Conservation (phyloP, 2,888 invertebrate species). For the Drosophila diplacantha region DNA sequence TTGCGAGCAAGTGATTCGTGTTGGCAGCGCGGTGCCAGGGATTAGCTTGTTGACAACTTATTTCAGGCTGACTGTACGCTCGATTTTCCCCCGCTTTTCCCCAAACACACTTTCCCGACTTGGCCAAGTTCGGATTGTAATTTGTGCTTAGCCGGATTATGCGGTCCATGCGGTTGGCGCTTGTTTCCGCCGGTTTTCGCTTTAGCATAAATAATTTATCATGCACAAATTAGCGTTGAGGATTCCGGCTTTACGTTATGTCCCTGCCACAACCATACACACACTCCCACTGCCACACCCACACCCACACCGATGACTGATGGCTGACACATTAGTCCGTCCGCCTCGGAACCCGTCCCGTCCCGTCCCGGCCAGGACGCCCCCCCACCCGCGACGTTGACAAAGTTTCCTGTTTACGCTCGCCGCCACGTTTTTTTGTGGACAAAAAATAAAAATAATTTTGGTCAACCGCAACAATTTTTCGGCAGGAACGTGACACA, state of each 20-base stretch:
- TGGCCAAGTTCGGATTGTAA: conserved; percentile 40
- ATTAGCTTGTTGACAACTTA: conserved; percentile 48
- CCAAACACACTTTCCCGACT: conserved; percentile 2
- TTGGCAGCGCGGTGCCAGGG: conserved; percentile 44
- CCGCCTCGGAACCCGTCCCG: conserved; percentile 12
- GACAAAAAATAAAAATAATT: conserved; percentile 52
- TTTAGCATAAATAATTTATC: conserved; percentile 76
- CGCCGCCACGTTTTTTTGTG: conserved; percentile 8
- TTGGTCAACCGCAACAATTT: conserved; percentile 70
- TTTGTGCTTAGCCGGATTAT: conserved; percentile 37
- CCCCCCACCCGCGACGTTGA: conserved; percentile 33
- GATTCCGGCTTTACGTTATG: conserved; percentile 57
- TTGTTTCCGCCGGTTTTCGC: conserved; percentile 41
- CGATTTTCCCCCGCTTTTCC: conserved; percentile 3
- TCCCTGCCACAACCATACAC: conserved; percentile 36
- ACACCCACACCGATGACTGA: conserved; percentile 47
- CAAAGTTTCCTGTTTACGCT: conserved; percentile 46
- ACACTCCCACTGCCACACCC: conserved; percentile 6
- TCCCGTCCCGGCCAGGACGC: neutral
- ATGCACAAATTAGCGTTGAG: conserved; percentile 72
- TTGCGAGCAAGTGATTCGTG: conserved; percentile 49
- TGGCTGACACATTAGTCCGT: conserved; percentile 54
- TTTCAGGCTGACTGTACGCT: conserved; percentile 9
- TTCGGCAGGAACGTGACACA: conserved; percentile 46
- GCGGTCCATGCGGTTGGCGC: conserved; percentile 36